Conservation (phyloP, 2,113 vertebrate species). For the Hypocryptadius cinnamomeus region DNA sequence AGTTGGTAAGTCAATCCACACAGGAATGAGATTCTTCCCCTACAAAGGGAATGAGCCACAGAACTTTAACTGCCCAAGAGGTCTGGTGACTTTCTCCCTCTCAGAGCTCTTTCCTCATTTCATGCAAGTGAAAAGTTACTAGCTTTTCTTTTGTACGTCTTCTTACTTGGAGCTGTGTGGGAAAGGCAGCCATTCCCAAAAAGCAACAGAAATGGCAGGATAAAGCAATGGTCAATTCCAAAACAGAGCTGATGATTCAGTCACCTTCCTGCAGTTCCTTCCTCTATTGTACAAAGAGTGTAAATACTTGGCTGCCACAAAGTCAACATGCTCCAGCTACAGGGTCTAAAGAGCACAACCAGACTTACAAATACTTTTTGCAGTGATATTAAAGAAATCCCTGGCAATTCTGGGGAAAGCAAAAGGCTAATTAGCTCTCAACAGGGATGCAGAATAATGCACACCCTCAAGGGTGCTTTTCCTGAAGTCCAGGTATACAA, state of each 20-base stretch:
- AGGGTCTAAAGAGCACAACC: background rate
- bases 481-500: background rate
- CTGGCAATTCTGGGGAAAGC: background rate
- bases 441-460: background rate
- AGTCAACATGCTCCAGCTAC: background rate
- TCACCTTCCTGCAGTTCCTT: background rate
- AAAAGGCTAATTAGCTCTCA: background rate
- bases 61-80: slow-evolving; percentile 48
- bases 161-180: background rate
- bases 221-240: background rate
- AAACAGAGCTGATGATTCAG: background rate
- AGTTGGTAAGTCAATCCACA: slow-evolving; percentile 25
- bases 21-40: background rate
- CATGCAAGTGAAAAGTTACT: background rate
- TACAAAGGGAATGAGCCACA: background rate
- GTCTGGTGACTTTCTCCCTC: slow-evolving; percentile 9
- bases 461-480: background rate
- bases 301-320: background rate
- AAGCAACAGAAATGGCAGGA: background rate
- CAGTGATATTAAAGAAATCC: background rate
- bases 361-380: background rate
- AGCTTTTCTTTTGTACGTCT: background rate
- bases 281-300: background rate
- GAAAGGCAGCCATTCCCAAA: background rate
- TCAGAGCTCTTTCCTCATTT: background rate